phyloP scores from a whole-genome alignment of 1,140 invertebrate genomes.

The Trigoniulus corallinus region DNA sequence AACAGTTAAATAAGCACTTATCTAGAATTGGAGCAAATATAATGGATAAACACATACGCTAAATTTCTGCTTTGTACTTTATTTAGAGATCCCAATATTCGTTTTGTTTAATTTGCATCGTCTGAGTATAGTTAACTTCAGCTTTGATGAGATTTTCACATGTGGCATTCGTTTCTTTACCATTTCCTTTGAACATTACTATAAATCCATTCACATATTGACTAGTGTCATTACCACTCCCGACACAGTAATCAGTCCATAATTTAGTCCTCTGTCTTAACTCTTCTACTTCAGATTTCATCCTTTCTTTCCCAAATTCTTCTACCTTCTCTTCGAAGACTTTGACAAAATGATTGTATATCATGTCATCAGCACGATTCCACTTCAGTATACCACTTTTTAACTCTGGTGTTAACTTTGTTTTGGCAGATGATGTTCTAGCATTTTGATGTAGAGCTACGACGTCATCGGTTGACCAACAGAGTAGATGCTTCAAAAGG shows the following conservation, averaged over 20 bases:
- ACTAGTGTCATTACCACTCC: no score
- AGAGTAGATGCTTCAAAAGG: constrained; percentile 28
- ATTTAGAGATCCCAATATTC: no score
- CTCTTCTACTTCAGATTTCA: background rate
- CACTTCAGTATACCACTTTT: background rate
- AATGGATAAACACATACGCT: no score
- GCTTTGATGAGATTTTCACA: no score
- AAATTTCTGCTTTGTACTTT: no score
- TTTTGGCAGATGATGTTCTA: constrained; percentile 13
- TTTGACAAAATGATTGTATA: constrained; percentile 2
- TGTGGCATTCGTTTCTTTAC: no score
- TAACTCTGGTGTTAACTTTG: background rate
- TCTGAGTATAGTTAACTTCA: no score
- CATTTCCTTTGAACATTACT: no score
- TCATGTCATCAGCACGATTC: background rate
- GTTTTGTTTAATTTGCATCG: no score
- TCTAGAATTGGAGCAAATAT: no score
- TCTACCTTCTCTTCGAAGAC: background rate
- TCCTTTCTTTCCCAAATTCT: background rate
- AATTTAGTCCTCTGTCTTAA: background rate
- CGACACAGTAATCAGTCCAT: background rate
- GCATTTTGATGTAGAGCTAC: constrained; percentile 25
- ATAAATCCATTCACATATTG: no score
- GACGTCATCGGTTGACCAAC: constrained; percentile 31
- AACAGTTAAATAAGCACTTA: no score